Evolutionary conservation across 2,113 vertebrate species (phyloP), one percentile per base, ranked within the genome.

Genomic region (Ploceus nigricollis): DNA sequence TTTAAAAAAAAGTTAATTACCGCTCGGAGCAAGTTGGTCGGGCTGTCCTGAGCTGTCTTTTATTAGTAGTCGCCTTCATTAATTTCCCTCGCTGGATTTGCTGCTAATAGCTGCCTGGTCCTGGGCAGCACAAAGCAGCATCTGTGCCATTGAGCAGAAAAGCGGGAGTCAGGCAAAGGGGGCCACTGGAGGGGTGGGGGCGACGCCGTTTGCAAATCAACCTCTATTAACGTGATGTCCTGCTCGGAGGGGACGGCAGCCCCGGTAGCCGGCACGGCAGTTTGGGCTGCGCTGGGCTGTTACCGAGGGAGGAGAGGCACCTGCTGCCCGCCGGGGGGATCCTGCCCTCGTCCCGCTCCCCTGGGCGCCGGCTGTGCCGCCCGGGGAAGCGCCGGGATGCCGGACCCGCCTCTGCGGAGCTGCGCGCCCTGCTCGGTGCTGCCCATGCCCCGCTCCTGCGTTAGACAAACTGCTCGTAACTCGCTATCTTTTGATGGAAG

Each of bases 41-140:
- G 97, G 97, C 97, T 96, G 96, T 98, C 97, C 97, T 97, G 98
- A 97, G 97, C 98, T 97, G 97, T 93, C 98, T 98, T 98, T 98
- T 98, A 98, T 98, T 98, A 97, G 97, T 82, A 95, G 96, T 97
- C 90, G 97, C 98, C 98, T 98, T 98, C 98, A 98, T 98, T 98
- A 98, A 98, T 98, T 98, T 98, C 96, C 97, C 97, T 98, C 97
- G 96, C 97, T 97, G 97, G 97, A 98, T 98, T 98, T 98, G 97
- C 97, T 97, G 97, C 97, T 98, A 98, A 98, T 98, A 98, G 98
- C 97, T 90, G 97, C 98, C 94, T 84, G 97, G 97, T 92, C 95
- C 95, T 89, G 92, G 96, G 91, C 96, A 96, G 97, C 97, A 98
- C 97, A 98, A 98, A 98, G 98, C 98, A 95, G 96, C 98, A 98